Conservation (phyloP, 2,888 invertebrate species). For the Habrosyne pyritoides region DNA sequence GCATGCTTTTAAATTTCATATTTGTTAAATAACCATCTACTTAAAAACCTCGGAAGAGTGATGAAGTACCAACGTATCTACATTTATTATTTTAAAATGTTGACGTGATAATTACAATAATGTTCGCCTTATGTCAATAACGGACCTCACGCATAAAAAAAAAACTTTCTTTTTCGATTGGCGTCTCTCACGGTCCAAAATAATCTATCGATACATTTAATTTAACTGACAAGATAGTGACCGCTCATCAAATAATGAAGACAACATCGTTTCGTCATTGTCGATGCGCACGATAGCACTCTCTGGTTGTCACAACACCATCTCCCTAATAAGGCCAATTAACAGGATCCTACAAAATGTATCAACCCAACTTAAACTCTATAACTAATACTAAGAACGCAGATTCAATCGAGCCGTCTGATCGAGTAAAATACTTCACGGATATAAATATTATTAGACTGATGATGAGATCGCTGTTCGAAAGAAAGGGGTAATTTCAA, state of each 20-base stretch:
- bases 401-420: constrained; percentile 37
- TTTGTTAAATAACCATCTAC: constrained; percentile 25
- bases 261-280: constrained; percentile 84
- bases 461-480: constrained; percentile 63
- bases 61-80: constrained; percentile 31
- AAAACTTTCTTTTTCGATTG: constrained; percentile 68
- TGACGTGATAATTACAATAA: constrained; percentile 66
- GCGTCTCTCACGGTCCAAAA: constrained; percentile 78
- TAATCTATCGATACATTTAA: constrained; percentile 84
- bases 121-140: constrained; percentile 62
- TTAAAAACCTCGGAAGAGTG: constrained; percentile 22
- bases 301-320: constrained; percentile 82
- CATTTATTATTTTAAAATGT: constrained; percentile 40
- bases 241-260: constrained; percentile 83
- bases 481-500: constrained; percentile 70
- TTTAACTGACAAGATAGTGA: constrained; percentile 83
- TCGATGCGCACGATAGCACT: constrained; percentile 83
- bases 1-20: constrained; percentile 33
- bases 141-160: constrained; percentile 72
- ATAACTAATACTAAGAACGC: constrained; percentile 46
- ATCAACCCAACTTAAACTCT: constrained; percentile 62
- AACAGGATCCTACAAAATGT: constrained; percentile 64
- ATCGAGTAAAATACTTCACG: constrained; percentile 48
- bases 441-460: constrained; percentile 52
- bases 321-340: constrained; percentile 83